A percentile compares a stretch with the other conserved stretches of the same genome.
phyloP scores from a whole-genome alignment of 2,113 vertebrate genomes.

The Typhlomys cinereus region DNA sequence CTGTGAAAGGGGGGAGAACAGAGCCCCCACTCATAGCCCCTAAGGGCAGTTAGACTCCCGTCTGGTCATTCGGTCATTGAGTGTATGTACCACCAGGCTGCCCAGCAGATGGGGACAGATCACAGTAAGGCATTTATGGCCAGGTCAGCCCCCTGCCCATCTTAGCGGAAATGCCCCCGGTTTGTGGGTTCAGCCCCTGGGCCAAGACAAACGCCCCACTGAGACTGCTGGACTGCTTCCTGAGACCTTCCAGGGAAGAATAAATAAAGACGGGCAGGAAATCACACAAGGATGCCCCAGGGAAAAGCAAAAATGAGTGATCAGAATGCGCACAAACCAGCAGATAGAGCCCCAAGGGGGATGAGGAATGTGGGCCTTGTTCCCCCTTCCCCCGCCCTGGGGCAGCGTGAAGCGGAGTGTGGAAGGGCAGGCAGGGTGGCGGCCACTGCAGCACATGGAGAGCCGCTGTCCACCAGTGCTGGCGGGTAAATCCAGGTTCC shows the following conservation, averaged over 20 bases:
- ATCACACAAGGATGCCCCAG: conserved; percentile 23
- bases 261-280: conserved; percentile 36
- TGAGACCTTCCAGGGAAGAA: conserved; percentile 53
- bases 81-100: background rate
- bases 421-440: background rate
- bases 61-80: too few relatives aligned
- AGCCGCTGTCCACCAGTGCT: rapidly evolving
- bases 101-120: background rate
- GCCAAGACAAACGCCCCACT: conserved; percentile 62
- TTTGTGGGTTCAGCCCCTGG: conserved; percentile 35
- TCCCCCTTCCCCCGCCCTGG: conserved; percentile 34
- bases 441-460: background rate
- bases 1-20: rapidly evolving
- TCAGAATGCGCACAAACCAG: background rate
- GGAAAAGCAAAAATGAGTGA: background rate
- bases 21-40: background rate
- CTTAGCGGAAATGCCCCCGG: conserved; percentile 51
- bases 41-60: background rate
- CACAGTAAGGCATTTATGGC: background rate
- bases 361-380: conserved; percentile 46
- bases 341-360: background rate
- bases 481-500: background rate
- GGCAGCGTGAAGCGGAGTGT: background rate
- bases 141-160: conserved; percentile 38
- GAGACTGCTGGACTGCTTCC: conserved; percentile 38